Percentiles rank a stretch among this genome's conserved stretches.
These are phyloP conservation scores for Diprion similis DNA, from an alignment of 1,140 invertebrate species.

Conservation along the genomic window DNA sequence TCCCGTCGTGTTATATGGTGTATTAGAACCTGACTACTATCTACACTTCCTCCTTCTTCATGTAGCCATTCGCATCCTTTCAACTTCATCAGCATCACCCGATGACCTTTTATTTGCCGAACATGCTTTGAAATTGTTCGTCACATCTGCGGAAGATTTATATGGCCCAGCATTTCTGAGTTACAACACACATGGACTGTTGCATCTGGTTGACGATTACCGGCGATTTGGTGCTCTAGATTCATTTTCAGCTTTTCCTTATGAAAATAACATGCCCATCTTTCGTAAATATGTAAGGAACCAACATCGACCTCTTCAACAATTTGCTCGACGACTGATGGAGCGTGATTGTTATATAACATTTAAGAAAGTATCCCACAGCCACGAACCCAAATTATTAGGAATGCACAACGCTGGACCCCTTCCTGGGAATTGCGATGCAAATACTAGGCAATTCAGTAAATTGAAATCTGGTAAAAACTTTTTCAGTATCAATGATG, in stretches of 20 bases:
- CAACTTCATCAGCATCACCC: slow-evolving; percentile 1
- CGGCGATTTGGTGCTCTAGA: slow-evolving; percentile 25
- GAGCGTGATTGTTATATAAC: slow-evolving; percentile 3
- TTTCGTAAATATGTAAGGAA: slow-evolving; percentile 24
- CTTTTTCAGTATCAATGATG: too few relatives aligned
- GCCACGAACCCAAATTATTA: background rate
- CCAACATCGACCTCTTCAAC: slow-evolving; percentile 28
- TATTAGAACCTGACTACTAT: slow-evolving; percentile 22
- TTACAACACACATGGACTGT: slow-evolving; percentile 31
- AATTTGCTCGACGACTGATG: slow-evolving; percentile 20
- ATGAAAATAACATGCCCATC: slow-evolving; percentile 33
- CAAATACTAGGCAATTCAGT: too few relatives aligned
- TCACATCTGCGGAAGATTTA: slow-evolving; percentile 9
- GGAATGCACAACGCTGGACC: too few relatives aligned
- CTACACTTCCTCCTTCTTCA: slow-evolving; percentile 32
- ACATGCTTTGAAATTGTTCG: slow-evolving; percentile 21
- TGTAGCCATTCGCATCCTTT: slow-evolving; percentile 26
- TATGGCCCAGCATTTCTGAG: slow-evolving; percentile 26
- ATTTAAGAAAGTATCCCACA: background rate
- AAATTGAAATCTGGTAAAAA: too few relatives aligned
- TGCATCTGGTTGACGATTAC: slow-evolving; percentile 29
- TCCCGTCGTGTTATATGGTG: slow-evolving; percentile 24
- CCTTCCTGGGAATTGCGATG: too few relatives aligned
- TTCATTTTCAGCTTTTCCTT: slow-evolving; percentile 30
- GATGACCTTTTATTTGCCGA: slow-evolving; percentile 20